phyloP scores from a whole-genome alignment of 2,797 vertebrate species.

The Chelon labrosus region DNA sequence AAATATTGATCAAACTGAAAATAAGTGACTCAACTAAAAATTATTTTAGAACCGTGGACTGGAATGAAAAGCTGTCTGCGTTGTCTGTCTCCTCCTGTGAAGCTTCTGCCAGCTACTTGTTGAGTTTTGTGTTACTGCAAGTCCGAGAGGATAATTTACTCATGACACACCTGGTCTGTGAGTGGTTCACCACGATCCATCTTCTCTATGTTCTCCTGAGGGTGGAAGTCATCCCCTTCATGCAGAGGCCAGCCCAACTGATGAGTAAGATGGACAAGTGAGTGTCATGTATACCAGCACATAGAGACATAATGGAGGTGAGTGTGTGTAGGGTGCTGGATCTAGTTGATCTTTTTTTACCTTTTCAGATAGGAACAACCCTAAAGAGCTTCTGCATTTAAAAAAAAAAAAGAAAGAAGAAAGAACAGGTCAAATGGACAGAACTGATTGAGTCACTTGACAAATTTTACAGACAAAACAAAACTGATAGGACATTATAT shows the following conservation, averaged over 20 bases:
- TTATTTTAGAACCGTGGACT: conserved; percentile 5
- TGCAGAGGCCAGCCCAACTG: conserved; percentile 92
- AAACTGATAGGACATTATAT: no score
- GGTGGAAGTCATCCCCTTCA: conserved; percentile 92
- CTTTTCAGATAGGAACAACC: conserved; percentile 83
- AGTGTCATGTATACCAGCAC: not conserved
- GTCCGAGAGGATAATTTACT: conserved; percentile 32
- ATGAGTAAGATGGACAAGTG: not conserved
- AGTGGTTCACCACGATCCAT: conserved; percentile 90
- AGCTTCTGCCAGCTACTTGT: conserved; percentile 30
- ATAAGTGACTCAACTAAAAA: conserved; percentile 28
- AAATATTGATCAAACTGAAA: conserved; percentile 39
- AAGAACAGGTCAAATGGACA: not conserved
- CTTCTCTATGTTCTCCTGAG: conserved; percentile 88
- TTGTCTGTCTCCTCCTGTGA: conserved; percentile 20
- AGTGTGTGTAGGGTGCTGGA: not conserved
- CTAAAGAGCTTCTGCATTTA: conserved; percentile 83
- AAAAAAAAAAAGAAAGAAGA: conserved; percentile 11
- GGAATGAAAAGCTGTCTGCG: conserved; percentile 22
- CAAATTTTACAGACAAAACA: not conserved
- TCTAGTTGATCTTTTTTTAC: conserved; percentile 66
- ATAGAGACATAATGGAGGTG: not conserved
- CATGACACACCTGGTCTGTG: conserved; percentile 87
- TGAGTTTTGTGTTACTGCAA: conserved; percentile 18
- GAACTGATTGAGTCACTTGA: not conserved